phyloP scores from a whole-genome alignment of 2,113 vertebrate genomes.

The Odobenus rosmarus region DNA sequence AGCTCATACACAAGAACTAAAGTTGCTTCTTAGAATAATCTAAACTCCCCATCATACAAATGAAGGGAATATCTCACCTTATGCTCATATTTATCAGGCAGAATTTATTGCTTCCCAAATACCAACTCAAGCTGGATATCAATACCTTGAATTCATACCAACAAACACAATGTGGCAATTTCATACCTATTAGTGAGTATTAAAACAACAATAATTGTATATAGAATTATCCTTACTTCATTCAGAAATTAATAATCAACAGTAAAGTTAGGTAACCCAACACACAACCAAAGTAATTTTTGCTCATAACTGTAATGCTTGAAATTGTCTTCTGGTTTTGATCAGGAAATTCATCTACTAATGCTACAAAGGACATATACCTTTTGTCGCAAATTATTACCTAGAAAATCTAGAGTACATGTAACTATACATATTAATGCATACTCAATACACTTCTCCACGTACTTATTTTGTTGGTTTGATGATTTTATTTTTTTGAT shows the following conservation, averaged over 20 bases:
- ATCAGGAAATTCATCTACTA: background rate
- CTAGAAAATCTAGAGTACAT: background rate
- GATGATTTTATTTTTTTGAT: conserved; percentile 12
- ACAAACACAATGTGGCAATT: background rate
- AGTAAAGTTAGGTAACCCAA: background rate
- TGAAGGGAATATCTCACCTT: conserved; percentile 70
- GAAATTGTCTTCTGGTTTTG: conserved; percentile 11
- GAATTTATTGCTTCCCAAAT: conserved; percentile 78
- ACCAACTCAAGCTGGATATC: conserved; percentile 59
- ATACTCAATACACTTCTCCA: background rate
- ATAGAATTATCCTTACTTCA: conserved; percentile 5
- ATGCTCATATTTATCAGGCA: conserved; percentile 76
- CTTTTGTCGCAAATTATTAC: background rate
- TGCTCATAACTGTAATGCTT: background rate
- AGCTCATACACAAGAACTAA: conserved; percentile 78
- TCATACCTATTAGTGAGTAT: background rate
- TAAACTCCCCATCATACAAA: conserved; percentile 76
- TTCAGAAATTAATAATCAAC: conserved; percentile 31
- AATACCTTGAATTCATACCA: conserved; percentile 52
- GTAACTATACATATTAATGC: background rate
- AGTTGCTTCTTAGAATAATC: conserved; percentile 74
- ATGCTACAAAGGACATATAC: background rate
- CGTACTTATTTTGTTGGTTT: background rate
- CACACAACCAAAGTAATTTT: background rate
- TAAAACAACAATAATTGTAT: background rate